Percentiles rank a stretch among this genome's conserved stretches.
Conservation (phyloP, 2,113 vertebrate genomes). For the Corynorhinus townsendii region DNA sequence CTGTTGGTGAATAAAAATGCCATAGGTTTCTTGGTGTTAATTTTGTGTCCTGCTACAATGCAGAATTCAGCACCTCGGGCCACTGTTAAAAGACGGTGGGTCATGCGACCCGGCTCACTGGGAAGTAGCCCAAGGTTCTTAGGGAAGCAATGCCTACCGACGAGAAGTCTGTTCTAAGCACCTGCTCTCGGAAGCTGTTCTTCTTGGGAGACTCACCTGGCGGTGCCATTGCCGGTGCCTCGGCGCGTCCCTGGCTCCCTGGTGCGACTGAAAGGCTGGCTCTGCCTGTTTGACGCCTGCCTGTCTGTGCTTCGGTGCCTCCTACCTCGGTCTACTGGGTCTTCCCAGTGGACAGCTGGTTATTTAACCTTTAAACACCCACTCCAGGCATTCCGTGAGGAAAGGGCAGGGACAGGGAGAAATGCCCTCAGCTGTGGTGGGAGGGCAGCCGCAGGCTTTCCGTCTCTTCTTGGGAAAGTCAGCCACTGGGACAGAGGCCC, state of each 20-base stretch:
- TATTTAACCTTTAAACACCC: background rate
- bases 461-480: background rate
- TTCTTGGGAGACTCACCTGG: too few relatives aligned
- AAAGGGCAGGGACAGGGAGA: background rate
- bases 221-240: too few relatives aligned
- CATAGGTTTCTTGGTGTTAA: too few relatives aligned
- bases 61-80: background rate
- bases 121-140: too few relatives aligned
- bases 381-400: background rate
- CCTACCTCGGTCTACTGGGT: background rate
- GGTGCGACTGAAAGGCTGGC: background rate
- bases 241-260: fast-evolving
- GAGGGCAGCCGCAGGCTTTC: fast-evolving
- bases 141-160: background rate
- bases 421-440: too few relatives aligned
- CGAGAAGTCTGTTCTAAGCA: background rate
- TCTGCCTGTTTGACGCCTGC: background rate
- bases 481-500: background rate
- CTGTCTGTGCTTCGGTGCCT: too few relatives aligned
- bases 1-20: too few relatives aligned
- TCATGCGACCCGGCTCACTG: background rate
- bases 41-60: too few relatives aligned
- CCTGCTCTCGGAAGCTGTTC: too few relatives aligned
- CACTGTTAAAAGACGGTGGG: background rate
- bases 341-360: background rate